phyloP scores from a whole-genome alignment of 1,140 invertebrate species.

The Orius laevigatus region DNA sequence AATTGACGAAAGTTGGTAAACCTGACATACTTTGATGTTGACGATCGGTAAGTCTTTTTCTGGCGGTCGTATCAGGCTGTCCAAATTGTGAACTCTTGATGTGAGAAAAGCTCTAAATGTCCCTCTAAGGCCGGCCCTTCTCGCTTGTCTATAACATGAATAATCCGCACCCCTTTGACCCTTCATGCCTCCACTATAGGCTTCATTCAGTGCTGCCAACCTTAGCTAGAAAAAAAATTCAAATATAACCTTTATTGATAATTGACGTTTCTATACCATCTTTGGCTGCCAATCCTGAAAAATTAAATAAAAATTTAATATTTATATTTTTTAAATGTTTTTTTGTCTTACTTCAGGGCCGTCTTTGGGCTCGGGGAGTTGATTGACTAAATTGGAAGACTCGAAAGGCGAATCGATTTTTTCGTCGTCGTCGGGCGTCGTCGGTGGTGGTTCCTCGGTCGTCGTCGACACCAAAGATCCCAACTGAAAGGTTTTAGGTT shows the following conservation, averaged over 20 bases:
- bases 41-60: constrained; percentile 82
- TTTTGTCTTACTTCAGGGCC: too few species aligned
- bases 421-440: constrained; percentile 35
- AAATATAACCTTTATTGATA: too few species aligned
- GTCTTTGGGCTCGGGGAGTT: constrained; percentile 22
- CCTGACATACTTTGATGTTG: constrained; percentile 51
- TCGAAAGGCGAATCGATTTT: constrained; percentile 52
- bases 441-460: constrained; percentile 46
- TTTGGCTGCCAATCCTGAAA: too few species aligned
- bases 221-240: constrained; percentile 48
- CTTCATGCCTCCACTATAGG: constrained; percentile 75
- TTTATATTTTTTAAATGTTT: too few species aligned
- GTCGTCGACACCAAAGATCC: constrained; percentile 58
- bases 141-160: constrained; percentile 79
- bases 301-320: too few species aligned
- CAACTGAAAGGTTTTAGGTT: constrained; percentile 43
- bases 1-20: too few species aligned
- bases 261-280: too few species aligned
- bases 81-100: constrained; percentile 77
- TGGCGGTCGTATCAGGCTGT: constrained; percentile 71
- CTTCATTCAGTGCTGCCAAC: constrained; percentile 84
- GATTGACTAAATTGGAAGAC: constrained; percentile 64
- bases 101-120: constrained; percentile 89
- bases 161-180: constrained; percentile 85
- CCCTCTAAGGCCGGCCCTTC: constrained; percentile 60